Evolutionary conservation across 2,888 invertebrate genomes (phyloP), one percentile per base, ranked within the genome.

Genomic region (Athrips mouffetella): DNA sequence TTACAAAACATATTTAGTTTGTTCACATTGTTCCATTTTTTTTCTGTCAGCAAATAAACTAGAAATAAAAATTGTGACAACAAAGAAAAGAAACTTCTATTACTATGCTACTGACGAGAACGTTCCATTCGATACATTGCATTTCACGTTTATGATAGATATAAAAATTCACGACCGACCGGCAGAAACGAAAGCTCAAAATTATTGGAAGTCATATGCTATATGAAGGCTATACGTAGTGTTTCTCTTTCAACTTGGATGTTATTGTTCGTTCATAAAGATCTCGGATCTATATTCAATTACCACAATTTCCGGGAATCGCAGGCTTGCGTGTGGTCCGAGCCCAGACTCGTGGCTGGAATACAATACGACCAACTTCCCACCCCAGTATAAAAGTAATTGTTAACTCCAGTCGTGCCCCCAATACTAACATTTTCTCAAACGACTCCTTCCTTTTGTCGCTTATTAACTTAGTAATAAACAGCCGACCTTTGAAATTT

Each of bases 261-360:
- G 13, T 21, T 50, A 42, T 42, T 41, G 25, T 21, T 23, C 23
- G n/a, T n/a, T 37, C 35, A n/a, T 42, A 44, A 44, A 31, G 30
- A 23, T 11, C 27, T 25, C 42, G n/a, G 49, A 52, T 52, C 58
- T 51, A 49, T 55, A 65, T 66, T 63, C 60, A 62, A 63, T 66
- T 62, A 65, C 55, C 33, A 48, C 49, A 54, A 51, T 58, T 55
- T 54, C 50, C 49, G 57, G 48, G 46, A 44, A 18, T 41, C 53
- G 51, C 50, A 50, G 48, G 47, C 40, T 40, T 30, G 47, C 27
- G 33, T 46, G 46, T 31, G 33, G 47, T 39, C 47, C 27, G 41
- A 41, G 37, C 13, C 35, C 47, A 25, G 23, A 40, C 25, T 49
- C 60, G 58, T 63, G 63, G 48, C 50, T 47, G 40, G 64, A 64